phyloP scores from a whole-genome alignment of 2,113 vertebrate species.

The Todiramphus saurophagus region DNA sequence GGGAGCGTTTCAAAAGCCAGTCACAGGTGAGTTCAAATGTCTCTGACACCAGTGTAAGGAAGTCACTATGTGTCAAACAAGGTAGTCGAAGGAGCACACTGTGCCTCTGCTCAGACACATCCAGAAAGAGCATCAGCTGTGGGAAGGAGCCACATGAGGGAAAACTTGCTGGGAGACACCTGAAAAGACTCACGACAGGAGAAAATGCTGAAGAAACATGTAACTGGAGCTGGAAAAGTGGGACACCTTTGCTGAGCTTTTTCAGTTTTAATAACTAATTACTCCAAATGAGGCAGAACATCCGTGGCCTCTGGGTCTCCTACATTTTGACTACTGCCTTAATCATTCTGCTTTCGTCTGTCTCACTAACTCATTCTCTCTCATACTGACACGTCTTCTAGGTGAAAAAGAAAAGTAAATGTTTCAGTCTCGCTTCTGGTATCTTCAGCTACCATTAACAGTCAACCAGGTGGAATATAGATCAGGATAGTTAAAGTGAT shows the following conservation, averaged over 20 bases:
- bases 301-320: not conserved
- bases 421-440: not conserved
- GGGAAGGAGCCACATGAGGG: not conserved
- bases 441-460: not conserved
- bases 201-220: not conserved
- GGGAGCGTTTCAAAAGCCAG: not conserved
- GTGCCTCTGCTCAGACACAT: fast-evolving
- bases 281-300: not conserved
- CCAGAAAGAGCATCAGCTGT: not conserved
- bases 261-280: not conserved
- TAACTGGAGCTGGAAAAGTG: not conserved
- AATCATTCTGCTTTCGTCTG: not conserved
- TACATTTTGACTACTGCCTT: not conserved
- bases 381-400: not conserved
- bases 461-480: not conserved
- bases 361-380: not conserved
- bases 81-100: fast-evolving
- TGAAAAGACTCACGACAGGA: not conserved
- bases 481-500: not conserved
- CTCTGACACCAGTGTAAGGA: not conserved
- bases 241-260: not conserved
- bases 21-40: not conserved
- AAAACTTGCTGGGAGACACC: not conserved
- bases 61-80: fast-evolving
- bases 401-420: not conserved